A percentile compares a stretch with the other conserved stretches of the same genome.
These are phyloP conservation scores for Heteropelma amictum DNA, from an alignment of 2,888 invertebrate species.

Conservation along the genomic window DNA sequence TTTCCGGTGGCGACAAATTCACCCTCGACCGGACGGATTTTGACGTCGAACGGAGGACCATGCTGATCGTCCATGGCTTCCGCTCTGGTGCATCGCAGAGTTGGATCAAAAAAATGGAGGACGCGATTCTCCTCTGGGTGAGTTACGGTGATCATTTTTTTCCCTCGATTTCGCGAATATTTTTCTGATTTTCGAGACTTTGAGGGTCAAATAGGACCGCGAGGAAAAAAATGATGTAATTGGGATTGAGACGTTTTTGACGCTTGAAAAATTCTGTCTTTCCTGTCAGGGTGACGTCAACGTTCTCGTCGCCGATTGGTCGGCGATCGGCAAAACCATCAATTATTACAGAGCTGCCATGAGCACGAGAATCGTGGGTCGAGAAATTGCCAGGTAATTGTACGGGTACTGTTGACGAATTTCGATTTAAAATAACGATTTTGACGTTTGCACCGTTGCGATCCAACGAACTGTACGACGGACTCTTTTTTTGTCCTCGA, in stretches of 20 bases:
- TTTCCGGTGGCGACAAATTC: slow-evolving; percentile 77
- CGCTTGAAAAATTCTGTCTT: not conserved
- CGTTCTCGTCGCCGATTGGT: slow-evolving; percentile 83
- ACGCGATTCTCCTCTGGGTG: slow-evolving; percentile 81
- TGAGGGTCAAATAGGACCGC: no score
- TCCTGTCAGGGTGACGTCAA: slow-evolving; percentile 81
- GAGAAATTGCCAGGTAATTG: slow-evolving; percentile 80
- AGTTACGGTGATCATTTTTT: slow-evolving; percentile 36
- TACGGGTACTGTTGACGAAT: no score
- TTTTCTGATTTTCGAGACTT: no score
- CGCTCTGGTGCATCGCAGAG: slow-evolving; percentile 81
- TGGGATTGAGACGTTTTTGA: no score
- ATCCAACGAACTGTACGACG: no score
- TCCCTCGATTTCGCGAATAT: not conserved
- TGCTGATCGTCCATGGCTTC: slow-evolving; percentile 83
- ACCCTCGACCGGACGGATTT: slow-evolving; percentile 81
- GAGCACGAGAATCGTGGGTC: slow-evolving; percentile 81
- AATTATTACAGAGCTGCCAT: slow-evolving; percentile 83
- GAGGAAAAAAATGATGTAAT: no score
- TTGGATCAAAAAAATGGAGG: slow-evolving; percentile 82
- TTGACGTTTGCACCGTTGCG: no score
- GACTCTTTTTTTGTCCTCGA: not conserved
- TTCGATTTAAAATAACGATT: no score
- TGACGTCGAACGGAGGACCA: slow-evolving; percentile 78
- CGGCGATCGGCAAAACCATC: slow-evolving; percentile 81